These are phyloP conservation scores for Myoxocephalus aenaeus DNA, from an alignment of 2,797 vertebrate genomes.

Conservation along the genomic window DNA sequence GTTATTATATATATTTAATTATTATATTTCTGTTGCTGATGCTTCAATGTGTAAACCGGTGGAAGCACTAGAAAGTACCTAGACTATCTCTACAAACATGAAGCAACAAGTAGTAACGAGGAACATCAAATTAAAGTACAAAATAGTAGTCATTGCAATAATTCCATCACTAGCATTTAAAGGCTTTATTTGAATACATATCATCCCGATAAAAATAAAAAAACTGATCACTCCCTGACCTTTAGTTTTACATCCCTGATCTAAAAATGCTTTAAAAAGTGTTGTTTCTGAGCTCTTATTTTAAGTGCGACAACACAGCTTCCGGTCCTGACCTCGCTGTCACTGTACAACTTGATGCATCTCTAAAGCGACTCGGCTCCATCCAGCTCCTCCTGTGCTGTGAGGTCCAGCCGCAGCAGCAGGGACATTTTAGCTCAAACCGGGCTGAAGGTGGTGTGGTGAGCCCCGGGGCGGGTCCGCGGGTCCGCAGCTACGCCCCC, in stretches of 20 bases:
- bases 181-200: neutral
- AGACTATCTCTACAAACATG: neutral
- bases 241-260: neutral
- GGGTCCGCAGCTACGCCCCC: slow-evolving; percentile 44
- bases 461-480: slow-evolving; percentile 59
- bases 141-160: neutral
- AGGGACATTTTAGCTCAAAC: slow-evolving; percentile 78
- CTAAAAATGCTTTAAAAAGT: neutral
- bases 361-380: neutral
- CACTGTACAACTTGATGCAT: slow-evolving; percentile 9
- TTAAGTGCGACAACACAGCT: neutral
- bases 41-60: neutral
- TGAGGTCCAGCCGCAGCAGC: slow-evolving; percentile 45
- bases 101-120: neutral
- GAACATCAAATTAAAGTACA: neutral
- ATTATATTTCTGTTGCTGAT: neutral
- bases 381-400: slow-evolving; percentile 34
- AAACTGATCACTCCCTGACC: neutral
- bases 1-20: no score
- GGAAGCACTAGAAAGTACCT: neutral
- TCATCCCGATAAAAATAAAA: neutral
- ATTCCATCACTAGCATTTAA: neutral
- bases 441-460: slow-evolving; percentile 28
- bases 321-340: slow-evolving; percentile 24
- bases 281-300: slow-evolving; percentile 39